A percentile compares a stretch with the other conserved stretches of the same genome.
phyloP scores from a whole-genome alignment of 1,140 invertebrate species.

The Elymnias hypermnestra region DNA sequence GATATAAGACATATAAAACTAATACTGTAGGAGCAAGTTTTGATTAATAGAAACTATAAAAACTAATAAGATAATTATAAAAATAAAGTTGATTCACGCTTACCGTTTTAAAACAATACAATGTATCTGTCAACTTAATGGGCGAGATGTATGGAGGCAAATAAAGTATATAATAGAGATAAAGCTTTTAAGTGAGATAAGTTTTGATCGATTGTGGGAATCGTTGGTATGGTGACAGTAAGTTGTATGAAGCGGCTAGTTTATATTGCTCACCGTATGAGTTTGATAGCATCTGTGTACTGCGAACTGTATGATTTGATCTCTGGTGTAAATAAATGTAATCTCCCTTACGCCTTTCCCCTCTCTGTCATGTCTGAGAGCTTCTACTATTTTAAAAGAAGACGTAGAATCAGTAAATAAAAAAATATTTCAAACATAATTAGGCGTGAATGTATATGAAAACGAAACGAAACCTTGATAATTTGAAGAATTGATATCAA shows the following conservation, averaged over 20 bases:
- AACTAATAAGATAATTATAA: slow-evolving; percentile 4
- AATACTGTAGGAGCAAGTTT: too few relatives aligned
- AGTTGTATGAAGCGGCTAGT: slow-evolving; percentile 26
- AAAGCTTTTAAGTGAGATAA: slow-evolving; percentile 61
- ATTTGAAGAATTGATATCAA: too few relatives aligned
- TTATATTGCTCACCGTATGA: slow-evolving; percentile 28
- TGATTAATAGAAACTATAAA: too few relatives aligned
- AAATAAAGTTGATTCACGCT: not conserved
- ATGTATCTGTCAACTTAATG: slow-evolving; percentile 27
- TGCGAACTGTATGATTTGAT: not conserved
- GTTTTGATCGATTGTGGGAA: slow-evolving; percentile 68
- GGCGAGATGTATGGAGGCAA: slow-evolving; percentile 21
- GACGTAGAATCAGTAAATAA: too few relatives aligned
- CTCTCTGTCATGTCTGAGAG: too few relatives aligned
- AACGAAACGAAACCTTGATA: too few relatives aligned
- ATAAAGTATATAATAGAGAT: slow-evolving; percentile 49
- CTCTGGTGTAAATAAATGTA: too few relatives aligned
- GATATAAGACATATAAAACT: too few relatives aligned
- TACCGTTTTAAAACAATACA: slow-evolving; percentile 22
- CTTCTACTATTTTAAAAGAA: too few relatives aligned
- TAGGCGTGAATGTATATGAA: too few relatives aligned
- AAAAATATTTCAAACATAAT: too few relatives aligned
- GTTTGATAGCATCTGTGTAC: slow-evolving; percentile 45
- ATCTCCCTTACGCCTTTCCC: too few relatives aligned
- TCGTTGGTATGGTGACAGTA: slow-evolving; percentile 52